Percentiles rank a stretch among this genome's conserved stretches.
Conservation (phyloP, 2,113 vertebrate species). For the Melanotaenia duboulayi region DNA sequence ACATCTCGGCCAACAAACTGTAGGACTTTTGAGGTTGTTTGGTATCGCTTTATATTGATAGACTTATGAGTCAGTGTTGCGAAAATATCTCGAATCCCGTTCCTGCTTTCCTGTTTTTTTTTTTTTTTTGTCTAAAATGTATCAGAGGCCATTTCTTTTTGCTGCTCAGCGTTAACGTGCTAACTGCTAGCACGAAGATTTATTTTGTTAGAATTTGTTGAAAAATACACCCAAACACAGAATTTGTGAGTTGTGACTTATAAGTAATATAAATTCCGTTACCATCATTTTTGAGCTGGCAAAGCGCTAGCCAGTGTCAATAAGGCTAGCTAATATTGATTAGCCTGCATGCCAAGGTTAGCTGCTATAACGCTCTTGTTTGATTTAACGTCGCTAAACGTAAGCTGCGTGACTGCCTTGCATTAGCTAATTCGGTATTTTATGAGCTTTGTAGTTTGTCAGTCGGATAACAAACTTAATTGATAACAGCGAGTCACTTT, state of each 20-base stretch:
- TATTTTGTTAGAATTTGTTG: conserved; percentile 18
- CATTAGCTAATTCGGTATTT: conserved; percentile 19
- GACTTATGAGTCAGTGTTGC: conserved; percentile 53
- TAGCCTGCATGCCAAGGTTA: conserved; percentile 70
- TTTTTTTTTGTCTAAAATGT: conserved; percentile 79
- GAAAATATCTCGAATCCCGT: conserved; percentile 79
- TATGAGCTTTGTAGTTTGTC: conserved; percentile 35
- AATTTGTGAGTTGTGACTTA: background rate
- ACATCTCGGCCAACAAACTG: conserved; percentile 51
- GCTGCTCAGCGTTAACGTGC: conserved; percentile 60
- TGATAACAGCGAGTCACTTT: background rate
- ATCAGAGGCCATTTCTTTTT: conserved; percentile 82
- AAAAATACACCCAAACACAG: background rate
- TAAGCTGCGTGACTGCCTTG: conserved; percentile 58
- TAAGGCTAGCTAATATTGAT: conserved; percentile 65
- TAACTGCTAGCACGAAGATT: conserved; percentile 54
- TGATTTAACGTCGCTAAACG: conserved; percentile 65
- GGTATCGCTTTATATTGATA: conserved; percentile 46
- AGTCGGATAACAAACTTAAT: background rate
- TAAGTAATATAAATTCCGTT: conserved; percentile 9
- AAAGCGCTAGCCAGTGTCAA: conserved; percentile 49
- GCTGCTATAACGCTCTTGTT: conserved; percentile 66
- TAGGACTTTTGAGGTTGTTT: conserved; percentile 36
- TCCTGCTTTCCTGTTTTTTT: conserved; percentile 78
- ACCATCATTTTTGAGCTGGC: conserved; percentile 43